Base-by-base conservation (phyloP, 2,797 vertebrate genomes). In the Apogon hyalosoma region DNA sequence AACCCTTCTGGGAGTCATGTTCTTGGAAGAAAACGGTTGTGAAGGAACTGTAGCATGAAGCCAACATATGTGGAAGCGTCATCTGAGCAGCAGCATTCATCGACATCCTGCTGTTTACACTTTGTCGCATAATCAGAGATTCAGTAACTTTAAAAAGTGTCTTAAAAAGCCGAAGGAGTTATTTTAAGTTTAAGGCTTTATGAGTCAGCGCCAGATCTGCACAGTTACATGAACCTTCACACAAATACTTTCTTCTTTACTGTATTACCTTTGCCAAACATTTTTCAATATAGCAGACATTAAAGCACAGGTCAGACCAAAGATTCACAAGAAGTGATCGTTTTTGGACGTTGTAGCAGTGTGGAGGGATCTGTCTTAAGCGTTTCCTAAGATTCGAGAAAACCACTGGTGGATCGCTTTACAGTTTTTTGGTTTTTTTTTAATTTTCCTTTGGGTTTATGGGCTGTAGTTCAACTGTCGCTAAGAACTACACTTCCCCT, bases 241-340 rank as follows among this genome's bases (percentile, higher is more conserved):
- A 28, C 31, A 33, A 28, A 40, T 45, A 48, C 18, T 46, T 14
- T 53, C 11, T 61, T 24, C 48, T 62, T 70, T 4, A 28, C 41
- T n/a, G 4, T 43, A 15, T 43, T 7, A n/a, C 58, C 56, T 69
- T 66, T 78, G 43, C 56, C 69, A 71, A 50, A 69, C 31, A 6
- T 41, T 46, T 60, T 63, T 8, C 33, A 36, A 9, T 10, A 36
- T 36, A 36, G 28, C 28, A 31, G 28, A 31, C 7, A 31, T 31
- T 36, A 0, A 9, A 36, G 9, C 33, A 10, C 33, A 36, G 33
- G 2, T 36, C 33, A 36, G 33, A 36, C 9, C 33, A 36, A 36
- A 31, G 28, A 31, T 50, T 66, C 36, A 16, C 54, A 6, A 24
- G 19, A 24, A 13, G 46, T 7, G 5, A 8, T 4, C 5, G 28